These are phyloP conservation scores for Lanistes nyassanus DNA, from an alignment of 1,140 invertebrate genomes.

Conservation along the genomic window DNA sequence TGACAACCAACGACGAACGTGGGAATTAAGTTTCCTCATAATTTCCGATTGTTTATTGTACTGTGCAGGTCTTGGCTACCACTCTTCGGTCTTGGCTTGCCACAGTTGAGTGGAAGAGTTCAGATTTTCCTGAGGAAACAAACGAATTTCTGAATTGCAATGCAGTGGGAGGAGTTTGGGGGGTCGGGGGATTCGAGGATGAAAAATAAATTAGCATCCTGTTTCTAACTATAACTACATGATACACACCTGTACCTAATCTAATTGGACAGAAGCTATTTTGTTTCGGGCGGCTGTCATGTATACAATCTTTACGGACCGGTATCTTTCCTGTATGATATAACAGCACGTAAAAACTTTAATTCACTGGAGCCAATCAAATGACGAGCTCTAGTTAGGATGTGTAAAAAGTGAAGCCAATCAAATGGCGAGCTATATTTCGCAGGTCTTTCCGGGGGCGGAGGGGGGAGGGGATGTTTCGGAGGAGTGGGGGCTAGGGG, in stretches of 20 bases:
- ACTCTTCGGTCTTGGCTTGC: slow-evolving; percentile 26
- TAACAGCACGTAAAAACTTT: no score
- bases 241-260: neutral
- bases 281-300: neutral
- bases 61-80: slow-evolving; percentile 29
- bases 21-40: neutral
- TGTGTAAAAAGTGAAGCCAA: no score
- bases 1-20: neutral
- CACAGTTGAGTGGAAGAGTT: slow-evolving; percentile 26
- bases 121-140: slow-evolving; percentile 25
- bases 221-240: no score
- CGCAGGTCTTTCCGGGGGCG: no score
- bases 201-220: no score
- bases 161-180: neutral
- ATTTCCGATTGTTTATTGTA: slow-evolving; percentile 12
- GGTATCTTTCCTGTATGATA: no score
- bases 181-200: no score
- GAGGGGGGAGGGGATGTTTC: no score
- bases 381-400: no score
- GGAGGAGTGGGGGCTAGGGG: no score
- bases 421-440: no score
- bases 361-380: no score
- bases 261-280: neutral
- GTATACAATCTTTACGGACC: neutral
- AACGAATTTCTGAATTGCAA: neutral